These are phyloP conservation scores for Dicyrtoma fusca DNA, from an alignment of 2,888 invertebrate genomes.

Conservation along the genomic window DNA sequence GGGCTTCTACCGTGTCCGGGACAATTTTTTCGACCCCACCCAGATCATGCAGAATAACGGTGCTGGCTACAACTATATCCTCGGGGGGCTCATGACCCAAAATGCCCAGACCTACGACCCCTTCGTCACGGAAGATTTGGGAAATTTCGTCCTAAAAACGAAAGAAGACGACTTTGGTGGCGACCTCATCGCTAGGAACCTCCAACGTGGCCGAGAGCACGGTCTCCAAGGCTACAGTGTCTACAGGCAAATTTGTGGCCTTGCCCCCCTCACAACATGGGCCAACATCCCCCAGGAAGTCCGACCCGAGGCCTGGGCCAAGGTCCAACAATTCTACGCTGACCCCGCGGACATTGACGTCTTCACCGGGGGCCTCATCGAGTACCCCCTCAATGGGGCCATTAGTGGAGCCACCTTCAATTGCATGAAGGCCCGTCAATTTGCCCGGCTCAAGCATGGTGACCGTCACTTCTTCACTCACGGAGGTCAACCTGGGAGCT, in stretches of 20 bases:
- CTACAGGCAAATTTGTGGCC: conserved; percentile 45
- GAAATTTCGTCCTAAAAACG: conserved; percentile 46
- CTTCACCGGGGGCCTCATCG: conserved; percentile 79
- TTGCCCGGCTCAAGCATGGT: conserved; percentile 47
- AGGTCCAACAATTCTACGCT: conserved; percentile 42
- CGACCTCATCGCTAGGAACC: conserved; percentile 48
- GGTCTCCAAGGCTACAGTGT: conserved; percentile 44
- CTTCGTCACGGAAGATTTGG: conserved; percentile 48
- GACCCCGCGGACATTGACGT: conserved; percentile 73
- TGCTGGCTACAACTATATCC: conserved; percentile 50
- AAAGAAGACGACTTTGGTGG: conserved; percentile 46
- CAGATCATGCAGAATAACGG: conserved; percentile 43
- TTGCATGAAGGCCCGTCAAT: conserved; percentile 68
- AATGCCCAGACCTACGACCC: conserved; percentile 53
- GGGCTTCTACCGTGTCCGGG: conserved; percentile 49
- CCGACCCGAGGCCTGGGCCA: conserved; percentile 44
- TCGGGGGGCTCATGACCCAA: conserved; percentile 53
- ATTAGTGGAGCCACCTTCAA: conserved; percentile 85
- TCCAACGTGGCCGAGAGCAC: conserved; percentile 49
- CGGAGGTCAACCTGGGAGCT: conserved; percentile 43
- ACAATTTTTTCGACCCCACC: conserved; percentile 53
- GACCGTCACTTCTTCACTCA: conserved; percentile 55
- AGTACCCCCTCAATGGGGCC: conserved; percentile 76
- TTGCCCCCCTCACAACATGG: conserved; percentile 44
- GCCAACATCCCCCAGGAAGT: conserved; percentile 45